A percentile compares a stretch with the other conserved stretches of the same genome.
Conservation (phyloP, 2,888 invertebrate species). For the Bellardia bayeri region DNA sequence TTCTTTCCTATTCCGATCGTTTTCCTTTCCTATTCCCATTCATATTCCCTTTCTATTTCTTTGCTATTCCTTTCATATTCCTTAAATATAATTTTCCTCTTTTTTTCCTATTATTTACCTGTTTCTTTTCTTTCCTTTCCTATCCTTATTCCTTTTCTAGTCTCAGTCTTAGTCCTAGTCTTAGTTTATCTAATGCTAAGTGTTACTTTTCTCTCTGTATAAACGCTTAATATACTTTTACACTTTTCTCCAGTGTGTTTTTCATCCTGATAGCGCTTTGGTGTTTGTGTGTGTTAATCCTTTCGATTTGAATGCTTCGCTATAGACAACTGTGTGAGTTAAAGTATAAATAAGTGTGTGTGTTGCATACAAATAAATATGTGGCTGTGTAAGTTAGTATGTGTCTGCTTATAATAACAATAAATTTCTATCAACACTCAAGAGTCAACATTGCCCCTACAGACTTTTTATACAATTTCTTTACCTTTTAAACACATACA, state of each 20-base stretch:
- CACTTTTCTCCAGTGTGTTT: not conserved
- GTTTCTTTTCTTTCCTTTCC: too few species aligned
- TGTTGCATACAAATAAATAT: not conserved
- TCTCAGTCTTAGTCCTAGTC: too few species aligned
- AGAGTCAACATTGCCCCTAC: conserved; percentile 56
- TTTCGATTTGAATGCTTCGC: conserved; percentile 4
- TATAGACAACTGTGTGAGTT: not conserved
- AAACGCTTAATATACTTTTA: not conserved
- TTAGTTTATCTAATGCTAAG: not conserved
- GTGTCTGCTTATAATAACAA: conserved; percentile 68
- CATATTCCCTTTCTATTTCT: too few species aligned
- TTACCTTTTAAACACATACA: conserved; percentile 41
- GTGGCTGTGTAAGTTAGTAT: conserved; percentile 10
- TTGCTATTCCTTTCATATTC: too few species aligned
- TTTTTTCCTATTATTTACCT: too few species aligned
- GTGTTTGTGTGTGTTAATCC: conserved; percentile 40
- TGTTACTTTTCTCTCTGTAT: not conserved
- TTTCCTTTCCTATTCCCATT: too few species aligned
- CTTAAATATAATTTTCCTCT: too few species aligned
- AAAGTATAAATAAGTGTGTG: conserved; percentile 16
- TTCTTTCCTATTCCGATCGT: too few species aligned
- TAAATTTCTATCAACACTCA: conserved; percentile 73
- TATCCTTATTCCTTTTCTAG: too few species aligned
- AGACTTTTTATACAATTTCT: conserved; percentile 46
- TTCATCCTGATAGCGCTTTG: not conserved